Conservation (phyloP, 2,888 invertebrate genomes). For the Drosophila siamana region DNA sequence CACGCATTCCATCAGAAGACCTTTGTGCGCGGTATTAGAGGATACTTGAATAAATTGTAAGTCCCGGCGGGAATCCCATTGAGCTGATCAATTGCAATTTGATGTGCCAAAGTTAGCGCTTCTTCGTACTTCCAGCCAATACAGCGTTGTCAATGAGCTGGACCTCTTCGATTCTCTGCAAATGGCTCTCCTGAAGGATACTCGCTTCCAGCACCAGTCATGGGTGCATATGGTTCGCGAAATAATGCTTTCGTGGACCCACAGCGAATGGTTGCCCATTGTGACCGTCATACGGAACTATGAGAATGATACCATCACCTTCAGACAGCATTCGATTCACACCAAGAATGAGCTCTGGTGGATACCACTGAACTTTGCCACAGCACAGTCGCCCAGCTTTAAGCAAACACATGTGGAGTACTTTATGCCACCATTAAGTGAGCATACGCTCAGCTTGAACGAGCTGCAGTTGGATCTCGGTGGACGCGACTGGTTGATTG, state of each 20-base stretch:
- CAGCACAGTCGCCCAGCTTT: constrained; percentile 69
- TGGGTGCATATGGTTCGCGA: constrained; percentile 84
- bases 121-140: constrained; percentile 76
- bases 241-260: constrained; percentile 88
- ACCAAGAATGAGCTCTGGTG: constrained; percentile 76
- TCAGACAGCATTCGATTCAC: constrained; percentile 86
- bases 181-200: constrained; percentile 67
- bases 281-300: constrained; percentile 87
- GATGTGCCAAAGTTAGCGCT: constrained; percentile 76
- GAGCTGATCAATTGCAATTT: constrained; percentile 80
- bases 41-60: constrained; percentile 82
- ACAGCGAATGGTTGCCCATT: constrained; percentile 88
- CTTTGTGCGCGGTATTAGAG: constrained; percentile 76
- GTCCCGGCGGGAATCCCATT: constrained; percentile 53
- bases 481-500: constrained; percentile 82
- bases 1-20: constrained; percentile 82
- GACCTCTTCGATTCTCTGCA: constrained; percentile 81
- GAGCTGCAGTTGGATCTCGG: constrained; percentile 71
- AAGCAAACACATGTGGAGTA: constrained; percentile 76
- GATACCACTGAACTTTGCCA: constrained; percentile 84
- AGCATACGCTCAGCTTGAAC: constrained; percentile 67
- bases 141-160: constrained; percentile 80
- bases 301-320: constrained; percentile 85
- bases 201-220: constrained; percentile 54
- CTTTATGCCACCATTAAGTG: constrained; percentile 78